Base-by-base conservation (phyloP, 1,140 invertebrate species). In the Thalassaphorura encarpata region DNA sequence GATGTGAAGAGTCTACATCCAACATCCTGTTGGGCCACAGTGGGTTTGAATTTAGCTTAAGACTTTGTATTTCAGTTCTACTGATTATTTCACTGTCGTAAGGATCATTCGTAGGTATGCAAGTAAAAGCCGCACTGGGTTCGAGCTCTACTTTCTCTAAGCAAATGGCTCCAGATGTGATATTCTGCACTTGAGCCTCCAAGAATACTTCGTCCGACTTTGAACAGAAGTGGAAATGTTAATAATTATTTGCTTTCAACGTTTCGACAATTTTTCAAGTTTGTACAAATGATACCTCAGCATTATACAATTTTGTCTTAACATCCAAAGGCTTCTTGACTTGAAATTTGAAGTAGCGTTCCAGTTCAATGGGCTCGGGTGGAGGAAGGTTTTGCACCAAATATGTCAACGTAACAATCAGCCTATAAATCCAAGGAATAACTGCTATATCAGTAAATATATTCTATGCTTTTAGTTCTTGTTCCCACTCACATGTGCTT, bases 321-420 rank as follows among this genome's bases (percentile, higher is more conserved):
- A 99, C 92, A 80, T 99, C 94, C 15, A 98, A 74, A 40, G 95
- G 95, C 70, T 97, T 97, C 56, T 94, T 79, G 0, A 98, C 95
- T 80, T 96, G 88, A 75, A 98, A 98, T 75, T 97, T 97, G 70
- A 97, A 99, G 71, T 94, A 97, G 71, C 63, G 45, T 97, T 97
- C 66, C 87, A 79, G 69, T 96, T 84, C n/a, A 81, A 84, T 58
- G 80, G 77, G 64, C 45, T 56, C 65, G 8, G 48, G 33, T 42
- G 43, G 54, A 78, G 61, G 72, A 71, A 82, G 80, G 26, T 52
- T 49, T 0, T 53, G 53, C 49, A 80, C 82, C 60, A 80, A 81
- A 69, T 97, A 99, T 61, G 80, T 87, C 2, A 99, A 91, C 73
- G 95, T 90, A 79, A 94, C 98, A 8, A 97, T 89, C 56, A 99